These are phyloP conservation scores for Naso thynnoides DNA, from an alignment of 2,797 vertebrate genomes.

Conservation along the genomic window DNA sequence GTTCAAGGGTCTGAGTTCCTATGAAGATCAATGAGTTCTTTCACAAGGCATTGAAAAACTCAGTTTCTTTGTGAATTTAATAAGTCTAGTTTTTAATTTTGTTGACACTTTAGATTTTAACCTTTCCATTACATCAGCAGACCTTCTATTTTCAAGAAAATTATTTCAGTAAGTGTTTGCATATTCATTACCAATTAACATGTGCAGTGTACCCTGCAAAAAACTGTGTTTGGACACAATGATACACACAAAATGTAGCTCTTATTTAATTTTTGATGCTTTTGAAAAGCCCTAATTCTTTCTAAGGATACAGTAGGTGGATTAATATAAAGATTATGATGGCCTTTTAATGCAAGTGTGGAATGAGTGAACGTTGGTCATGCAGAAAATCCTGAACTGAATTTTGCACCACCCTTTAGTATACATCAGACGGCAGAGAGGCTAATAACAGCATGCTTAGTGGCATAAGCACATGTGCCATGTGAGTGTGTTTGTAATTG, in stretches of 20 bases:
- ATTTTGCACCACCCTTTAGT: neutral
- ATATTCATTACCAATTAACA: neutral
- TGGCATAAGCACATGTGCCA: neutral
- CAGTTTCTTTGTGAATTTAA: neutral
- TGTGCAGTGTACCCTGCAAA: neutral
- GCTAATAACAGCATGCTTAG: neutral
- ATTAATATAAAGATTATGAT: neutral
- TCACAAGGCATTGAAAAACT: neutral
- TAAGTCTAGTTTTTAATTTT: neutral
- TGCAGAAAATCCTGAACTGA: too few relatives aligned
- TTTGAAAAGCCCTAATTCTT: neutral
- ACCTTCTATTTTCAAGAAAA: neutral
- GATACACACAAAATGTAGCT: neutral
- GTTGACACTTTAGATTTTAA: neutral
- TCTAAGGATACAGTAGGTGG: neutral
- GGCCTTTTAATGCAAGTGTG: too few relatives aligned
- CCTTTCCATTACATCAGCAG: neutral
- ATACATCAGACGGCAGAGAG: conserved; percentile 8
- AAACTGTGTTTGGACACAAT: neutral
- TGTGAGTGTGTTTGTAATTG: conserved; percentile 25
- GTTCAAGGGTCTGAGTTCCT: conserved; percentile 9
- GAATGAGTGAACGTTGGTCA: too few relatives aligned
- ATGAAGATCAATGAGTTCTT: conserved; percentile 1
- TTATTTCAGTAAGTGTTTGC: neutral
- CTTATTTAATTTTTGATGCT: neutral